These are phyloP conservation scores for Habropoda laboriosa DNA, from an alignment of 1,140 invertebrate species.

Conservation along the genomic window DNA sequence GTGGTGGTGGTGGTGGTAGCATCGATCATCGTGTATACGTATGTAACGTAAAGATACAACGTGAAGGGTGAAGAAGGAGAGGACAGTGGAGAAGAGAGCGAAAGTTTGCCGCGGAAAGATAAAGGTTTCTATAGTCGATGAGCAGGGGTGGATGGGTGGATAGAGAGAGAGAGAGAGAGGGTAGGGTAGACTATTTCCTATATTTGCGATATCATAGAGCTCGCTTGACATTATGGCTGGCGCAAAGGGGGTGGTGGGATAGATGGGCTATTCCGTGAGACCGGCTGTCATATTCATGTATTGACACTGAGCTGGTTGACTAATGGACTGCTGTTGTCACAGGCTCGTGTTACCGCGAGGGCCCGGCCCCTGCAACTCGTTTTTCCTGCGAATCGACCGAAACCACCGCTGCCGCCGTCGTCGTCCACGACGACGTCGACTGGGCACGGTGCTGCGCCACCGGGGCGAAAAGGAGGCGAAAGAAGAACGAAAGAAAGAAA, in stretches of 20 bases:
- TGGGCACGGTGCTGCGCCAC: too few relatives aligned
- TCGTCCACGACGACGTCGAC: constrained; percentile 7
- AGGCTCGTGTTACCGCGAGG: constrained; percentile 78
- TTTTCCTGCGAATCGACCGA: constrained; percentile 72
- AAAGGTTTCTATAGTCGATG: constrained; percentile 56
- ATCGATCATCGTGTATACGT: constrained; percentile 29
- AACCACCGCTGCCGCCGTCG: too few relatives aligned
- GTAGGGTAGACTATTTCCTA: constrained; percentile 68
- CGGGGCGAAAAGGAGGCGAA: too few relatives aligned
- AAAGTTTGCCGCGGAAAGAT: constrained; percentile 45
- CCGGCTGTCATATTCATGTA: constrained; percentile 81
- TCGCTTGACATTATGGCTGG: constrained; percentile 56
- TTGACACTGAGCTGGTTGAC: constrained; percentile 81
- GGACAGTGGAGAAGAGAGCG: not conserved
- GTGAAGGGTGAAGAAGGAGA: not conserved
- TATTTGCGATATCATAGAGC: constrained; percentile 72
- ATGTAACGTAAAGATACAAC: too few relatives aligned
- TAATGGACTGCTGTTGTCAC: constrained; percentile 82
- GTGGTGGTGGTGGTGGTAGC: too few relatives aligned
- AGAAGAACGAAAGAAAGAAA: not conserved
- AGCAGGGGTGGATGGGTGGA: too few relatives aligned
- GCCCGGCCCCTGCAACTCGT: constrained; percentile 71
- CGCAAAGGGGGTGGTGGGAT: constrained; percentile 42
- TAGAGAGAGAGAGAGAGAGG: too few relatives aligned
- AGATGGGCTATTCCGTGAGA: constrained; percentile 68